Conservation (phyloP, 2,888 invertebrate species). For the Nipponacmea schrenckii region DNA sequence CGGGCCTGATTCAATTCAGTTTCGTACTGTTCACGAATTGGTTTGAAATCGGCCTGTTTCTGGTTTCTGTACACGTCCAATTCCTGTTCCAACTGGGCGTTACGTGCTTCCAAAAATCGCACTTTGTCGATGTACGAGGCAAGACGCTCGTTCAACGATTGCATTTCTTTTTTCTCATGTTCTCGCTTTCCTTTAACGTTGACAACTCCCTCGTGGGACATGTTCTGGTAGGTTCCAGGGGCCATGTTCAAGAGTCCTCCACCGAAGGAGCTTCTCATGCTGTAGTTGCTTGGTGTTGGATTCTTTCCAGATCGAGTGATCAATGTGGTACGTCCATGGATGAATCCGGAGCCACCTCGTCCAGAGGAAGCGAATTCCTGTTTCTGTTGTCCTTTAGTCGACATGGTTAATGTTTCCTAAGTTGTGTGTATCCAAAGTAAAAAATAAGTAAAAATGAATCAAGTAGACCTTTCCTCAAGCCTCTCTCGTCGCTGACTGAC, state of each 20-base stretch:
- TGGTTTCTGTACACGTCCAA: conserved; percentile 54
- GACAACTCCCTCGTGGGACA: conserved; percentile 63
- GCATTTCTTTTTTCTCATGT: conserved; percentile 70
- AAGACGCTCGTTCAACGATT: conserved; percentile 70
- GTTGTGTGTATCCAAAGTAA: no score
- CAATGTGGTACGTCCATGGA: background rate
- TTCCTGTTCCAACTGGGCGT: conserved; percentile 60
- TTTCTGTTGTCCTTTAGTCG: background rate
- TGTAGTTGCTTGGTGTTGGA: background rate
- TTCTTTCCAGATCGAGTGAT: background rate
- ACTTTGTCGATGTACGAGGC: conserved; percentile 70
- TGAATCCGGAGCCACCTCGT: background rate
- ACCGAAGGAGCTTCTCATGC: background rate
- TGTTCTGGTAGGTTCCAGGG: conserved; percentile 37
- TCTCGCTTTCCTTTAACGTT: conserved; percentile 67
- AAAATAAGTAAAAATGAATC: no score
- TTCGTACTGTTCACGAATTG: conserved; percentile 67
- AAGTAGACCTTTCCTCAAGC: no score
- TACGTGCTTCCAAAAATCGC: conserved; percentile 65
- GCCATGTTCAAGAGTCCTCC: conserved; percentile 10
- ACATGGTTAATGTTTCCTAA: background rate
- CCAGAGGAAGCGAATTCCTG: background rate
- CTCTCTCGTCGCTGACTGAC: no score
- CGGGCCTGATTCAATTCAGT: conserved; percentile 69
- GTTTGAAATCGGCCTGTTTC: conserved; percentile 56